A percentile compares a stretch with the other conserved stretches of the same genome.
Conservation (phyloP, 1,140 invertebrate genomes). For the Drosophila lini region DNA sequence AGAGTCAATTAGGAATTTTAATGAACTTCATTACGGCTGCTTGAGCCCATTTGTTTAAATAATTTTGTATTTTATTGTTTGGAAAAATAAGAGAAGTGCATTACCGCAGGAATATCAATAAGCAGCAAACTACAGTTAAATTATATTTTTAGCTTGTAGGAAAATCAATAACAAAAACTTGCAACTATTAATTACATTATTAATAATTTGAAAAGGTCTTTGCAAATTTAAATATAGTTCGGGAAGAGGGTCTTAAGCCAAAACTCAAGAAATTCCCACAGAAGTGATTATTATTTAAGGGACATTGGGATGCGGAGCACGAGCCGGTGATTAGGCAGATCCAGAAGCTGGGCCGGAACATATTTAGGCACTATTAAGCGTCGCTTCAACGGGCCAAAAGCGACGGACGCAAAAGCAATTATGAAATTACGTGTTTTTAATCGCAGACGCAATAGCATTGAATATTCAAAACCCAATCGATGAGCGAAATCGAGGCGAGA, state of each 20-base stretch:
- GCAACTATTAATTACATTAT: neutral
- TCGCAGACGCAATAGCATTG: constrained; percentile 46
- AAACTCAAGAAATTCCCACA: neutral
- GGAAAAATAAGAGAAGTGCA: neutral
- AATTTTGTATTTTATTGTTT: constrained; percentile 3
- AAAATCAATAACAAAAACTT: neutral
- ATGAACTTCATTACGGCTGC: constrained; percentile 5
- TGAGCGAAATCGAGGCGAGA: constrained; percentile 25
- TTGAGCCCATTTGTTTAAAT: constrained; percentile 1
- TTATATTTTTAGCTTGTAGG: no score
- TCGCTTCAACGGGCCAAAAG: constrained; percentile 31
- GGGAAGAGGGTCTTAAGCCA: no score
- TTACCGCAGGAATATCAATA: neutral
- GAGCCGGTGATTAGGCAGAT: constrained; percentile 59
- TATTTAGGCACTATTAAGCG: constrained; percentile 73
- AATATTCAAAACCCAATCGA: constrained; percentile 52
- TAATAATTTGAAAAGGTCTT: neutral
- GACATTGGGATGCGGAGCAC: constrained; percentile 47
- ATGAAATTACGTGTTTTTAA: constrained; percentile 67
- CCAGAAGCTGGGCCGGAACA: constrained; percentile 54
- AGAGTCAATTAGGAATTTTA: constrained; percentile 5
- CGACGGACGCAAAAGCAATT: constrained; percentile 58
- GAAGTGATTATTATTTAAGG: neutral
- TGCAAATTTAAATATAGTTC: neutral
- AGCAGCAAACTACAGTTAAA: neutral